Evolutionary conservation across 2,888 invertebrate genomes (phyloP).

Genomic region (Cerastis rubricosa): DNA sequence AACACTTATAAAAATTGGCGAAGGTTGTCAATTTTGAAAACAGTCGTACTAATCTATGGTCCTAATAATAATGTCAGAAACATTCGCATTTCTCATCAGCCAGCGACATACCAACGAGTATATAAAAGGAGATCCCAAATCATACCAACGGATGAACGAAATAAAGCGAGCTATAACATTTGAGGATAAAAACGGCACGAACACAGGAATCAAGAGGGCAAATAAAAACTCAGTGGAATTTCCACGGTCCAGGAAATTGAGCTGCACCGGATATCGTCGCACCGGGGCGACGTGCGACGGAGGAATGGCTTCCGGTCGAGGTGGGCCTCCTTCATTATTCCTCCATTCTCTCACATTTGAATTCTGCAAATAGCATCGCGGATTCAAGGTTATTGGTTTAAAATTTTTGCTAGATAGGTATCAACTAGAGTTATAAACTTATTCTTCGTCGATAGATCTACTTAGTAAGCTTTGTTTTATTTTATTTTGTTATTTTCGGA

Average conservation of each 20-base stretch:
- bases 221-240: conserved; percentile 84
- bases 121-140: conserved; percentile 61
- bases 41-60: neutral
- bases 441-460: neutral
- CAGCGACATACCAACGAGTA: conserved; percentile 42
- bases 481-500: no score
- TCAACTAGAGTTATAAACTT: conserved; percentile 1
- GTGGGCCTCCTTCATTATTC: conserved; percentile 85
- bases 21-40: conserved; percentile 24
- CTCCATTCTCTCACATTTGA: conserved; percentile 77
- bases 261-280: conserved; percentile 89
- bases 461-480: neutral
- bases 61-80: conserved; percentile 45
- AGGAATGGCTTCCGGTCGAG: conserved; percentile 86
- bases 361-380: conserved; percentile 62
- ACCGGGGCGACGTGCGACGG: conserved; percentile 87
- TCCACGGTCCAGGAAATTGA: conserved; percentile 88
- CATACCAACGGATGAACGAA: conserved; percentile 55
- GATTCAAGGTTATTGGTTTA: conserved; percentile 21
- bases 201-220: conserved; percentile 78
- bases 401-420: conserved; percentile 21
- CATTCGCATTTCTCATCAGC: conserved; percentile 42
- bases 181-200: conserved; percentile 72
- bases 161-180: conserved; percentile 68
- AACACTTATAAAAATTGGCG: neutral